Conservation (phyloP, 2,888 invertebrate species). For the Cacoxenus indagator region DNA sequence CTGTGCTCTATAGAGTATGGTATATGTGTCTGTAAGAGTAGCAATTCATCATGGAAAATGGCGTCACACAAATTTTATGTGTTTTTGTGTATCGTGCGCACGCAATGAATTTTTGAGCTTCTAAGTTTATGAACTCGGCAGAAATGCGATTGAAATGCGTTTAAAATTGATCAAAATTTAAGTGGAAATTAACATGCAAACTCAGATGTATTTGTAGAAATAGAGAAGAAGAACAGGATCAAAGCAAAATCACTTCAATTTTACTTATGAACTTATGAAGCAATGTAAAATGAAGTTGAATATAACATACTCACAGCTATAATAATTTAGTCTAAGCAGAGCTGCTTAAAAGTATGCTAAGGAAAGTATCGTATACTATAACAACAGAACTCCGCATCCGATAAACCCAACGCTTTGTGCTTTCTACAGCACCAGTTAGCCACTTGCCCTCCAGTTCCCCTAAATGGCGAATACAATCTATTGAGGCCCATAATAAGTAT, state of each 20-base stretch:
- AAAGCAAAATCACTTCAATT: too few species aligned
- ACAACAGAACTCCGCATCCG: too few species aligned
- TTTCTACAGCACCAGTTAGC: too few species aligned
- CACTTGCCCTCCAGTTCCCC: background rate
- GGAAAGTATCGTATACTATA: too few species aligned
- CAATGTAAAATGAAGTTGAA: too few species aligned
- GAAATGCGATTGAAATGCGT: background rate
- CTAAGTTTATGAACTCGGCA: slow-evolving; percentile 34
- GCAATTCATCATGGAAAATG: slow-evolving; percentile 70
- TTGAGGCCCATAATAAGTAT: background rate
- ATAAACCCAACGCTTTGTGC: too few species aligned
- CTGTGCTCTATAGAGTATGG: slow-evolving; percentile 19
- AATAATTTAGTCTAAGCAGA: too few species aligned
- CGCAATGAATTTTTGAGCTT: slow-evolving; percentile 13
- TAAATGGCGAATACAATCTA: background rate
- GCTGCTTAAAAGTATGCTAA: too few species aligned
- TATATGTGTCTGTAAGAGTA: slow-evolving; percentile 48
- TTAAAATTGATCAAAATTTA: background rate
- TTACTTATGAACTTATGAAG: too few species aligned
- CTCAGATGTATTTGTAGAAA: background rate
- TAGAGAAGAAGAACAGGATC: background rate
- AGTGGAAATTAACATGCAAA: background rate
- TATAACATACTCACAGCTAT: too few species aligned
- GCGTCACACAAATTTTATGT: slow-evolving; percentile 49
- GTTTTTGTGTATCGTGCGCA: background rate